Conservation (phyloP, 1,140 invertebrate species). For the Drosophila nannoptera region DNA sequence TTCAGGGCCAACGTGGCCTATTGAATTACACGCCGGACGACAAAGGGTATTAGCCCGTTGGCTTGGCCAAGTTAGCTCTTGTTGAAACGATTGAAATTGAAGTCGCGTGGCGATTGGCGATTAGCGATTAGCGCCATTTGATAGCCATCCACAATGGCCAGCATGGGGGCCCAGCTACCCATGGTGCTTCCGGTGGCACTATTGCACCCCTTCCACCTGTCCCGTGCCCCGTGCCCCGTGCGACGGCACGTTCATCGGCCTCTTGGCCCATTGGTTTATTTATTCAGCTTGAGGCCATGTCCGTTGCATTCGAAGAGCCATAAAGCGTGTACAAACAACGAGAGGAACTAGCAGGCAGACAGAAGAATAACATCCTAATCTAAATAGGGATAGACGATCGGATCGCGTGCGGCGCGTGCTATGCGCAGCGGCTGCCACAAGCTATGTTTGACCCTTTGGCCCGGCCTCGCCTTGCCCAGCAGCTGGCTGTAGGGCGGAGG, state of each 20-base stretch:
- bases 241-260: slow-evolving; percentile 47
- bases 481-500: slow-evolving; percentile 54
- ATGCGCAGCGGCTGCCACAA: slow-evolving; percentile 57
- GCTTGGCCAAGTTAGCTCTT: background rate
- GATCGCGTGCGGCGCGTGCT: slow-evolving; percentile 24
- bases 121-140: slow-evolving; percentile 65
- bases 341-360: slow-evolving; percentile 7
- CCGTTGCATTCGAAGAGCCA: slow-evolving; percentile 33
- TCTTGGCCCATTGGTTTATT: slow-evolving; percentile 45
- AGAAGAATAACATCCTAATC: slow-evolving; percentile 33
- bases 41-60: slow-evolving; percentile 3
- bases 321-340: slow-evolving; percentile 29
- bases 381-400: slow-evolving; percentile 58
- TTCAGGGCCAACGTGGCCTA: background rate
- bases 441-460: slow-evolving; percentile 14
- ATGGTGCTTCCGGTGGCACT: slow-evolving; percentile 40
- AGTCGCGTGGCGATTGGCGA: slow-evolving; percentile 59
- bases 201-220: background rate
- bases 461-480: slow-evolving; percentile 3
- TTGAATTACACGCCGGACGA: slow-evolving; percentile 5
- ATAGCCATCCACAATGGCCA: slow-evolving; percentile 44
- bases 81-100: slow-evolving; percentile 54
- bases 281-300: slow-evolving; percentile 42
- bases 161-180: slow-evolving; percentile 38
- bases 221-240: background rate